Evolutionary conservation across 2,888 invertebrate species (phyloP).

Genomic region (Scaptomyza parva): DNA sequence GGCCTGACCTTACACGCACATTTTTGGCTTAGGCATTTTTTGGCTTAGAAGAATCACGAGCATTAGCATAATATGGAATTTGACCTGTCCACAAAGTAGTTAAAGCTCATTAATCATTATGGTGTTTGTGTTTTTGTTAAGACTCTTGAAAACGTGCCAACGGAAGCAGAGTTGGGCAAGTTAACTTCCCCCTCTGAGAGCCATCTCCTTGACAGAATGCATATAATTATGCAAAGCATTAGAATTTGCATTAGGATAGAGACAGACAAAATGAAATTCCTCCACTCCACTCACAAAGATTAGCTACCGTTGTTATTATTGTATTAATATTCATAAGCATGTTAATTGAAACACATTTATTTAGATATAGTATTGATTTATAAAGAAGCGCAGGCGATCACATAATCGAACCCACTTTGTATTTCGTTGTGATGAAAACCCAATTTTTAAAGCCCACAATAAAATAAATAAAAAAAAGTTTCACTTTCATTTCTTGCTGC

Average conservation of each 20-base stretch:
- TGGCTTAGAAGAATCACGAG: constrained; percentile 15
- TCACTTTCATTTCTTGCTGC: constrained; percentile 53
- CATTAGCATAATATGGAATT: constrained; percentile 26
- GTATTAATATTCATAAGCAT: constrained; percentile 36
- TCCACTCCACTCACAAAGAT: constrained; percentile 15
- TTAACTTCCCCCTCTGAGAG: constrained; percentile 20
- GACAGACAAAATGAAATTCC: constrained; percentile 11
- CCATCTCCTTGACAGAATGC: constrained; percentile 42
- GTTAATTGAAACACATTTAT: constrained; percentile 28
- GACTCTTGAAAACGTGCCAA: constrained; percentile 33
- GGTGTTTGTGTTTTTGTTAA: constrained; percentile 4
- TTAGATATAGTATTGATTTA: constrained; percentile 12
- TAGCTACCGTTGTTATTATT: background rate
- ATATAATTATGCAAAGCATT: constrained; percentile 51
- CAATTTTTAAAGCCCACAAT: constrained; percentile 34
- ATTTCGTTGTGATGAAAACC: constrained; percentile 58
- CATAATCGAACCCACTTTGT: constrained; percentile 59
- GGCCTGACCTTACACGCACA: constrained; percentile 54
- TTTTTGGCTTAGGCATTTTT: constrained; percentile 30
- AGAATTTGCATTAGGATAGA: constrained; percentile 56
- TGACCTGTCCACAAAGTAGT: constrained; percentile 14
- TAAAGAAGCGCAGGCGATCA: constrained; percentile 33
- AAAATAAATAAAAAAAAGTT: constrained; percentile 29
- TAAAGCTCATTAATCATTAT: constrained; percentile 43
- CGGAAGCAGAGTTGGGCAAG: constrained; percentile 43